Conservation (phyloP, 2,797 vertebrate species). For the Gallinago nigripennis region DNA sequence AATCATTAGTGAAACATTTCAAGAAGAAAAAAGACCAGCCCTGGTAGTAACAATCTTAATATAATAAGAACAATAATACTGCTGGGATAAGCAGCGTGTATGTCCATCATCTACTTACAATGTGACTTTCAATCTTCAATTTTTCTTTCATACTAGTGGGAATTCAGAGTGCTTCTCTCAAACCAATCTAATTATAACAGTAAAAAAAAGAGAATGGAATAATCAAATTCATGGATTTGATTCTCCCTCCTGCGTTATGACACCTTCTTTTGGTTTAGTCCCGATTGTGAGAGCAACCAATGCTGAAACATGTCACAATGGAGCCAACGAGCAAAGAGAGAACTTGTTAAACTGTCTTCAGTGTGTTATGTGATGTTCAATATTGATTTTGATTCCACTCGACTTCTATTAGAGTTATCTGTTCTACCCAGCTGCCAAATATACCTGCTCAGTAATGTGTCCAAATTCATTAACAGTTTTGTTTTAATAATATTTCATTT, state of each 20-base stretch:
- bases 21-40: neutral
- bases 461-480: conserved; percentile 62
- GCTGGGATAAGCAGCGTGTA: neutral
- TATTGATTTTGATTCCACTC: conserved; percentile 59
- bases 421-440: conserved; percentile 58
- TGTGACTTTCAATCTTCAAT: neutral
- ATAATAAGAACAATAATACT: neutral
- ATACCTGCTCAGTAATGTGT: conserved; percentile 50
- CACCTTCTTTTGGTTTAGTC: neutral
- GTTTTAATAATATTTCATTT: conserved; percentile 71
- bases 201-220: neutral
- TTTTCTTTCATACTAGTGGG: neutral
- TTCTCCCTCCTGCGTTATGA: neutral
- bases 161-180: neutral
- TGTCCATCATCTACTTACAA: neutral
- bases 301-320: neutral
- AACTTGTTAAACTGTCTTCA: neutral
- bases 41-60: neutral
- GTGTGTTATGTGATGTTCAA: conserved; percentile 2
- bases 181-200: neutral
- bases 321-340: neutral
- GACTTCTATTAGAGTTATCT: conserved; percentile 51
- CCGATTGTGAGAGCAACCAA: neutral
- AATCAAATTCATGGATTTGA: neutral
- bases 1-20: neutral